Conservation (phyloP, 2,888 invertebrate genomes). For the Zootermopsis nevadensis region DNA sequence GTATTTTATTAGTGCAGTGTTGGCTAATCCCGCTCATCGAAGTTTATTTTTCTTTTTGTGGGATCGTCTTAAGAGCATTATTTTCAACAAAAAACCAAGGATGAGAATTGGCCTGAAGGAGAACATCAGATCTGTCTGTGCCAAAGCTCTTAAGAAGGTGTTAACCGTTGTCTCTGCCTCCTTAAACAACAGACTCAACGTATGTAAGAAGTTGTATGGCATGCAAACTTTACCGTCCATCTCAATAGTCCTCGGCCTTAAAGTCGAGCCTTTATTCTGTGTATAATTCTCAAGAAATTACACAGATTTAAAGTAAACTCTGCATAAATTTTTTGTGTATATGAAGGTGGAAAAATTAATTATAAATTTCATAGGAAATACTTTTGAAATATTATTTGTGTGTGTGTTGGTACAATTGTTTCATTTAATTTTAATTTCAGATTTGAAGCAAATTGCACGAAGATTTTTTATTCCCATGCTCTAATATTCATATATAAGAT, state of each 20-base stretch:
- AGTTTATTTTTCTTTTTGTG: constrained; percentile 13
- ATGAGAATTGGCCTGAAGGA: constrained; percentile 18
- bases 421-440: no score
- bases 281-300: background rate
- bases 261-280: background rate
- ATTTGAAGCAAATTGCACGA: no score
- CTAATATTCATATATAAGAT: no score
- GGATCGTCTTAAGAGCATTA: background rate
- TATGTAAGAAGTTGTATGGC: constrained; percentile 25
- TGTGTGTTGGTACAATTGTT: no score
- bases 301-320: no score
- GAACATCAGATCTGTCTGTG: constrained; percentile 7
- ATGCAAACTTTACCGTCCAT: background rate
- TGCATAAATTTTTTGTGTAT: no score
- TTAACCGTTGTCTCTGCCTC: constrained; percentile 8
- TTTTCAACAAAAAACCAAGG: constrained; percentile 20
- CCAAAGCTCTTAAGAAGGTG: constrained; percentile 3
- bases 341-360: no score
- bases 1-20: background rate
- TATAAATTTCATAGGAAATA: no score
- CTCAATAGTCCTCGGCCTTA: background rate
- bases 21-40: background rate
- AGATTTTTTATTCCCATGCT: no score
- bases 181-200: constrained; percentile 16
- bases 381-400: no score